Base-by-base conservation (phyloP, 2,888 invertebrate genomes). In the Acronicta psi region DNA sequence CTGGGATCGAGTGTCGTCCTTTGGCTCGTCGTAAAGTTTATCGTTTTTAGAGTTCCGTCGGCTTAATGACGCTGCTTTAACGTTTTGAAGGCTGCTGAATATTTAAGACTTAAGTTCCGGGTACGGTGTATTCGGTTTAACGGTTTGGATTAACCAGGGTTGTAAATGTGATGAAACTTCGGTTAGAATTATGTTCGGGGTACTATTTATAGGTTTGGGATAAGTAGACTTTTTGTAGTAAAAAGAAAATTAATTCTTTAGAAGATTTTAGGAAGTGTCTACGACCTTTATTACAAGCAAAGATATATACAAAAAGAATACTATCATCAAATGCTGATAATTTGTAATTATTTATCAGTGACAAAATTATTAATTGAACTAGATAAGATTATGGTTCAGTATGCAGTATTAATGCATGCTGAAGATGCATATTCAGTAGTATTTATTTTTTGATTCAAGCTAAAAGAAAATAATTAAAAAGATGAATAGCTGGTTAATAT, bases 21-120 rank as follows among this genome's bases (percentile, higher is more conserved):
- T 87, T 86, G 85, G 84, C 81, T 84, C 79, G 84, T 90, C 91
- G 88, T 90, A 90, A 91, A 91, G 75, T 89, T 91, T 90, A 91
- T 88, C 85, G 88, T 83, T 86, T 87, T 88, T 84, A 86, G 85
- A 84, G 89, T 84, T 87, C 85, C 84, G 83, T 80, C 82, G 83
- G 80, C 77, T 84, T 84, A 86, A 86, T 85, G 85, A 86, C 80
- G 66, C 64, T 56, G 57, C 64, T 75, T 75, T 70, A 70, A 73
- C 62, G 66, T 67, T 77, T 69, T 67, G 73, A 73, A 77, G 70
- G 78, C 69, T 77, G 50, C 55, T 76, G 70, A 75, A 75, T 76
- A 75, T 73, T 65, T 76, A 74, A 69, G 56, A 59, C 56, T 75
- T 62, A 72, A 75, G 73, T 74, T 74, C 69, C 75, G 69, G 75